Conservation (phyloP, 2,113 vertebrate species). For the Petroica traversi region DNA sequence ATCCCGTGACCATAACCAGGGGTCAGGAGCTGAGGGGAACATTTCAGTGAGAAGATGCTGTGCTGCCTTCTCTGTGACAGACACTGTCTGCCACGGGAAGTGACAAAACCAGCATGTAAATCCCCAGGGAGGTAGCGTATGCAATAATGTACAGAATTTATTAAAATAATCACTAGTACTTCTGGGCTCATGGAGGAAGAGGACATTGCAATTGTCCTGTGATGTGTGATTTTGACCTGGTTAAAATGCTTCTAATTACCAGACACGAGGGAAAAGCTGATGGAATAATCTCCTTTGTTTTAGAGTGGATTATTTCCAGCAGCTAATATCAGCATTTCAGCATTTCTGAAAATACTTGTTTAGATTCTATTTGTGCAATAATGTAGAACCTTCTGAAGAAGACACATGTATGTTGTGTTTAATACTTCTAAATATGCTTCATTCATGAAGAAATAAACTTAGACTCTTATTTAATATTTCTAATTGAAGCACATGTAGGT, state of each 20-base stretch:
- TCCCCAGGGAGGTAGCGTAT: not conserved
- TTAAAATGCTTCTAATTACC: not conserved
- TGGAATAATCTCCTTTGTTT: not conserved
- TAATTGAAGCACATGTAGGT: not conserved
- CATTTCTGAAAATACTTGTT: not conserved
- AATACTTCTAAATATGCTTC: not conserved
- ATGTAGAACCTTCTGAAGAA: not conserved
- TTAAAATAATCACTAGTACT: not conserved
- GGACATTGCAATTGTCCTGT: not conserved
- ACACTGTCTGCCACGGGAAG: not conserved
- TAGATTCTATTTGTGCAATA: not conserved
- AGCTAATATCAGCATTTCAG: not conserved
- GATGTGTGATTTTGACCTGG: not conserved
- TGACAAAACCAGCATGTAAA: not conserved
- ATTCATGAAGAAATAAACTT: not conserved
- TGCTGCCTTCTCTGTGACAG: not conserved
- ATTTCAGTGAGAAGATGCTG: not conserved
- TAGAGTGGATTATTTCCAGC: not conserved
- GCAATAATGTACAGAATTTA: not conserved
- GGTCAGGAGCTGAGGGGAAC: not conserved
- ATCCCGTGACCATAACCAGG: not conserved
- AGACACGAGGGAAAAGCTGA: not conserved
- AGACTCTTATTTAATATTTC: not conserved
- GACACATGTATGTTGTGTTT: not conserved
- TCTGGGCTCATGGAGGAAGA: not conserved